Evolutionary conservation across 2,113 vertebrate species (phyloP).

Genomic region (Motacilla tschutschensis): DNA sequence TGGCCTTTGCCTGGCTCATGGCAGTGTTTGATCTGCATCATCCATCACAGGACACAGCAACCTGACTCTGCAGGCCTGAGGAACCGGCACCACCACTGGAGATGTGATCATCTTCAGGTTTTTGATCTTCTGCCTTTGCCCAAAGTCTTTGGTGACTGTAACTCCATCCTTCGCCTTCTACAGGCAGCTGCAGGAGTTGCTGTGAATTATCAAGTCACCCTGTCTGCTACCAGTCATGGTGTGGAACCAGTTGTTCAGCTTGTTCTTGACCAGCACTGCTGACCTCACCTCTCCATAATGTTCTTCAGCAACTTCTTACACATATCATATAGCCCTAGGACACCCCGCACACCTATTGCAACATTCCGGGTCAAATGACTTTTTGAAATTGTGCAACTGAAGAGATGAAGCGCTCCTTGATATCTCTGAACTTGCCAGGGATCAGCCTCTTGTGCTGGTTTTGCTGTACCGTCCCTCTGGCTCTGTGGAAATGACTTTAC

Average conservation of each 20-base stretch:
- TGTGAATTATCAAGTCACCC: conserved; percentile 8
- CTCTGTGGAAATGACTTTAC: neutral
- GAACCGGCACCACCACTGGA: neutral
- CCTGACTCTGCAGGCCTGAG: neutral
- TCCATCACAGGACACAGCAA: neutral
- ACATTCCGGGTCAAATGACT: neutral
- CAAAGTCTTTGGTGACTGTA: neutral
- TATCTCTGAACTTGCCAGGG: neutral
- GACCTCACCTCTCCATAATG: conserved; percentile 53
- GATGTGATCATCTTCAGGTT: neutral
- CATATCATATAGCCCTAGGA: conserved; percentile 53
- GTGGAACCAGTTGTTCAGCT: conserved; percentile 61
- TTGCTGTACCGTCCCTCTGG: neutral
- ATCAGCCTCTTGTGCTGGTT: neutral
- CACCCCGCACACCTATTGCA: conserved; percentile 46
- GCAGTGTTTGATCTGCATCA: neutral
- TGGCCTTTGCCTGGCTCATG: neutral
- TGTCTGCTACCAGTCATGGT: conserved; percentile 16
- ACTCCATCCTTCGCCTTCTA: conserved; percentile 5
- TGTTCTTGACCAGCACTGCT: conserved; percentile 56
- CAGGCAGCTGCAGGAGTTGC: neutral
- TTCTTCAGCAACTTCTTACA: conserved; percentile 48
- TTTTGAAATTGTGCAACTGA: conserved; percentile 39
- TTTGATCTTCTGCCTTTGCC: conserved; percentile 1
- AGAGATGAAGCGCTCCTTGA: neutral